These are phyloP conservation scores for Sebastes cheni DNA, from an alignment of 2,797 vertebrate species.

Conservation along the genomic window DNA sequence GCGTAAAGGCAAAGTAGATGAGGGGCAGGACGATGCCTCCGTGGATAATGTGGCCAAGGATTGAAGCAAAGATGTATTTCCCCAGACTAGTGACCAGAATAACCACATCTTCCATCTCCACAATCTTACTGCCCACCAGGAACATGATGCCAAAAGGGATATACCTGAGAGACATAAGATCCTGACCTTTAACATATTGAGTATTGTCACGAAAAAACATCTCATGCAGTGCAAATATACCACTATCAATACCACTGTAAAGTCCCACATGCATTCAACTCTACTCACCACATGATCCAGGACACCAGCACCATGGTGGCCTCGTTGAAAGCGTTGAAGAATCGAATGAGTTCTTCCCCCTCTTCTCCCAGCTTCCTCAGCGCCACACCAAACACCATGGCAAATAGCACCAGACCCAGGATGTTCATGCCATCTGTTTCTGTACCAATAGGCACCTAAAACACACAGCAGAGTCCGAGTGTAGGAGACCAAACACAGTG, in stretches of 20 bases:
- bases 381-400: constrained; percentile 95
- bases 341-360: constrained; percentile 96
- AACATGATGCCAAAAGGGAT: constrained; percentile 97
- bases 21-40: constrained; percentile 94
- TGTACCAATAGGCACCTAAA: constrained; percentile 88
- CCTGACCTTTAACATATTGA: not conserved
- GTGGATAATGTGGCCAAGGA: constrained; percentile 95
- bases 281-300: constrained; percentile 99
- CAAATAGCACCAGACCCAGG: constrained; percentile 94
- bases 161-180: constrained; percentile 85
- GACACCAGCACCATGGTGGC: constrained; percentile 98
- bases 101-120: constrained; percentile 96
- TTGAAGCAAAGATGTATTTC: constrained; percentile 96
- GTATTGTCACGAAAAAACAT: not conserved
- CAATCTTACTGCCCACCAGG: constrained; percentile 97
- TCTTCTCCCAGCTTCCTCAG: constrained; percentile 92
- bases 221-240: not conserved
- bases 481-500: not conserved
- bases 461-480: constrained; percentile 16
- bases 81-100: constrained; percentile 94
- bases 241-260: not conserved
- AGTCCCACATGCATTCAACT: not conserved
- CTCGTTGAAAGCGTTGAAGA: constrained; percentile 97
- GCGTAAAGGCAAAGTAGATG: constrained; percentile 93
- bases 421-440: constrained; percentile 98